phyloP scores from a whole-genome alignment of 2,888 invertebrate genomes.

The Bedellia somnulentella region DNA sequence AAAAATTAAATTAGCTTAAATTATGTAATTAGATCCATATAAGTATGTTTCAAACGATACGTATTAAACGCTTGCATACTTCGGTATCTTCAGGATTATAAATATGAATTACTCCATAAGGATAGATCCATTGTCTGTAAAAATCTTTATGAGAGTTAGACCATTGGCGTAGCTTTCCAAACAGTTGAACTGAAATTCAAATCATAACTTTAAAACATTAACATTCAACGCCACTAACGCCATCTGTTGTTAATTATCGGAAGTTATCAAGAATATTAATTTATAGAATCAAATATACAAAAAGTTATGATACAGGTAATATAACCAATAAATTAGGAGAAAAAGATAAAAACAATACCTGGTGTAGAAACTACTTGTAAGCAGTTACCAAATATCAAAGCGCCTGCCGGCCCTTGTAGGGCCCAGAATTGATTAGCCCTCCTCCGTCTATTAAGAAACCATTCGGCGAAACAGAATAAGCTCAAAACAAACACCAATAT shows the following conservation, averaged over 20 bases:
- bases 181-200: constrained; percentile 3
- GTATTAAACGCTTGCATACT: too few species aligned
- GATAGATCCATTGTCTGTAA: constrained; percentile 7
- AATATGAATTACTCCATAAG: constrained; percentile 7
- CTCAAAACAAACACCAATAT: constrained; percentile 3
- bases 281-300: too few species aligned
- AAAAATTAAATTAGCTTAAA: constrained; percentile 2
- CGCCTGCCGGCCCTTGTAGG: constrained; percentile 7
- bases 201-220: too few species aligned
- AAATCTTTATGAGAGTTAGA: constrained; percentile 3
- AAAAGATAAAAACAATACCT: constrained; percentile 2
- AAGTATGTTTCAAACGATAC: too few species aligned
- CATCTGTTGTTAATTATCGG: too few species aligned
- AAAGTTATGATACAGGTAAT: neutral
- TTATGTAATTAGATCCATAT: too few species aligned
- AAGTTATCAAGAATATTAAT: too few species aligned
- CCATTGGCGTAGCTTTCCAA: constrained; percentile 3
- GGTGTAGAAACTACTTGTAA: constrained; percentile 6
- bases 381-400: constrained; percentile 8
- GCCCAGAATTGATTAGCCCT: constrained; percentile 7
- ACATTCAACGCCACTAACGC: too few species aligned
- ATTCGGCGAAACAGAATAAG: constrained; percentile 3
- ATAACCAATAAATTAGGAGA: too few species aligned
- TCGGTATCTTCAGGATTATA: constrained; percentile 10
- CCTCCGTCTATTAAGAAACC: constrained; percentile 5